A percentile compares a stretch with the other conserved stretches of the same genome.
Evolutionary conservation across 2,797 vertebrate species (phyloP).

Genomic region (Amazona ochrocephala): DNA sequence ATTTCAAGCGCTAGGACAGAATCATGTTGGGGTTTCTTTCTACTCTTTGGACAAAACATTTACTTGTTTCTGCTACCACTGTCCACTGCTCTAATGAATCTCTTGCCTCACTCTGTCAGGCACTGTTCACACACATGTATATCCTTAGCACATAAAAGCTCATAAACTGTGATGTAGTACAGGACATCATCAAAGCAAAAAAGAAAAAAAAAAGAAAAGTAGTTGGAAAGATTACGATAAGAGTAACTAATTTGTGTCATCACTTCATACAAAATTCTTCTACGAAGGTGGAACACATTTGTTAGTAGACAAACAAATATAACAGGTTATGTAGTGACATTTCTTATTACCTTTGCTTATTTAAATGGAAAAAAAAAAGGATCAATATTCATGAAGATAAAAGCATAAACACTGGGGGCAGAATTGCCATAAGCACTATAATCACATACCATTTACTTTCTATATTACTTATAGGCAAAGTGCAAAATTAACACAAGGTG

Average conservation of each 20-base stretch:
- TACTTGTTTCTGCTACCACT: background rate
- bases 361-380: background rate
- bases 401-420: background rate
- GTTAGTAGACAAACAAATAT: background rate
- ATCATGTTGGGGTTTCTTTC: background rate
- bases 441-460: background rate
- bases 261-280: background rate
- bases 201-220: background rate
- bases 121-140: background rate
- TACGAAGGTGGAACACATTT: background rate
- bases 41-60: background rate
- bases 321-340: background rate
- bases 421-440: background rate
- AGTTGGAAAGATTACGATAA: background rate
- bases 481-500: background rate
- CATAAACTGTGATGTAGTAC: background rate
- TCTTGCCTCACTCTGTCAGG: background rate
- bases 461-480: background rate
- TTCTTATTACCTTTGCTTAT: slow-evolving; percentile 16
- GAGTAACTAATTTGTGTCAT: background rate
- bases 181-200: background rate
- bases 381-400: slow-evolving; percentile 9
- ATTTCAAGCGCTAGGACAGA: background rate
- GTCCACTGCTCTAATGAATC: background rate
- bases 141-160: background rate